These are phyloP conservation scores for Phrynocephalus guinanensis DNA, from an alignment of 2,797 vertebrate genomes.

Conservation along the genomic window DNA sequence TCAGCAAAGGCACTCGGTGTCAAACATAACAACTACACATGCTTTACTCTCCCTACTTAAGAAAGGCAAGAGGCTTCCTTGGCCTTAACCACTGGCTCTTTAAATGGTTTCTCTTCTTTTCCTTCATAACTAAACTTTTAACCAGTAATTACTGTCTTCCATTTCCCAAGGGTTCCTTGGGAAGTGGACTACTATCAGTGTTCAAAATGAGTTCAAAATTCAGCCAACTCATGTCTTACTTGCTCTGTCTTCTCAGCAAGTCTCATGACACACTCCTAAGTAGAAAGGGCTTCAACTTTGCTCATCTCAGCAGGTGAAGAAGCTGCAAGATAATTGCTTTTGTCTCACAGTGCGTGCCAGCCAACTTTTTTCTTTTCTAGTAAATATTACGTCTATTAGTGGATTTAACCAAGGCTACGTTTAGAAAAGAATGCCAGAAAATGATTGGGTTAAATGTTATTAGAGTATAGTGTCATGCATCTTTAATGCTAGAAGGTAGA, in stretches of 20 bases:
- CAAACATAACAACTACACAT: not conserved
- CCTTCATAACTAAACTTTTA: not conserved
- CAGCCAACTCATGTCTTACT: conserved; percentile 9
- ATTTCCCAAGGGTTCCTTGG: not conserved
- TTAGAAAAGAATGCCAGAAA: not conserved
- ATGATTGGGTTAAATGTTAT: conserved; percentile 10
- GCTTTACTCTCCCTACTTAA: not conserved
- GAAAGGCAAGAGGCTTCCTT: not conserved
- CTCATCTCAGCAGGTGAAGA: conserved; percentile 28
- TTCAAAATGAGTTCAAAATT: conserved; percentile 11
- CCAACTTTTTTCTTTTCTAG: not conserved
- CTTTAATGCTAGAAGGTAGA: not conserved
- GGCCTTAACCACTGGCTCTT: not conserved
- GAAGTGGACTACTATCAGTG: not conserved
- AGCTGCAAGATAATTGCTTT: conserved; percentile 34
- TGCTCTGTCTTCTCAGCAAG: conserved; percentile 15
- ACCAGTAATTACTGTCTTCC: conserved; percentile 1
- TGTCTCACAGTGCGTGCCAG: not conserved
- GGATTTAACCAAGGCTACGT: conserved; percentile 6
- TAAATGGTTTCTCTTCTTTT: not conserved
- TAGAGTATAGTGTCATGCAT: not conserved
- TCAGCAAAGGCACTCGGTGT: not conserved
- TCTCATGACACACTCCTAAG: conserved; percentile 10
- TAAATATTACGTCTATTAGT: conserved; percentile 1
- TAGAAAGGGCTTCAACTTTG: conserved; percentile 23